phyloP scores from a whole-genome alignment of 2,888 invertebrate species.

The Habrosyne pyritoides region DNA sequence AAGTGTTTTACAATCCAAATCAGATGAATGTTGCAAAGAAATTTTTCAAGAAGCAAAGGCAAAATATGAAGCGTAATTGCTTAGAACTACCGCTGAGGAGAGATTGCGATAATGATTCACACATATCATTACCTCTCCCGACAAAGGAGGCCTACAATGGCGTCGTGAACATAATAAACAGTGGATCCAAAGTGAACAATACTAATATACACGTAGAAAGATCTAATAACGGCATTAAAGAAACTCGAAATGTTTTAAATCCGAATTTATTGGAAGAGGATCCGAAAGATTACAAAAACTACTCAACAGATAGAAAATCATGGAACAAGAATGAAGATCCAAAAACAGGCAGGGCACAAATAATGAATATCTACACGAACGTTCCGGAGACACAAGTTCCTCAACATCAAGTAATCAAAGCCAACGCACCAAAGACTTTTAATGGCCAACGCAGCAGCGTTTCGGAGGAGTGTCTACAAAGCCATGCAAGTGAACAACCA shows the following conservation, averaged over 20 bases:
- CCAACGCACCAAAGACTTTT: conserved; percentile 58
- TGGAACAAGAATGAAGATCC: conserved; percentile 69
- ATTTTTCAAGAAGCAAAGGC: conserved; percentile 94
- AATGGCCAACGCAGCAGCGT: conserved; percentile 70
- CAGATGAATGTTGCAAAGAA: conserved; percentile 97
- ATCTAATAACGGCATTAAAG: conserved; percentile 80
- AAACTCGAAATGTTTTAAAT: conserved; percentile 82
- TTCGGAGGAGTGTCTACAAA: conserved; percentile 75
- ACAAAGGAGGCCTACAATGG: conserved; percentile 77
- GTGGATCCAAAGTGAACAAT: conserved; percentile 91
- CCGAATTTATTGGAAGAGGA: conserved; percentile 87
- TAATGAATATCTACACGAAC: conserved; percentile 86
- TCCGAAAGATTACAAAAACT: conserved; percentile 78
- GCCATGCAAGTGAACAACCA: conserved; percentile 68
- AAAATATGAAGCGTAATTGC: conserved; percentile 89
- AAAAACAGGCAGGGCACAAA: conserved; percentile 60
- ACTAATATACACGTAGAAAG: conserved; percentile 90
- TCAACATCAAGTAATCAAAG: conserved; percentile 82
- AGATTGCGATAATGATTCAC: conserved; percentile 82
- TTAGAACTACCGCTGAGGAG: conserved; percentile 86
- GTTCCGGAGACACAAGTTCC: conserved; percentile 85
- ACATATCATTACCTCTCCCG: conserved; percentile 77
- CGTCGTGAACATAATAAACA: conserved; percentile 85
- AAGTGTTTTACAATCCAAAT: conserved; percentile 95
- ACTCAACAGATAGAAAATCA: conserved; percentile 65